phyloP scores from a whole-genome alignment of 2,113 vertebrate species.

The Tricholaema leucomelas region DNA sequence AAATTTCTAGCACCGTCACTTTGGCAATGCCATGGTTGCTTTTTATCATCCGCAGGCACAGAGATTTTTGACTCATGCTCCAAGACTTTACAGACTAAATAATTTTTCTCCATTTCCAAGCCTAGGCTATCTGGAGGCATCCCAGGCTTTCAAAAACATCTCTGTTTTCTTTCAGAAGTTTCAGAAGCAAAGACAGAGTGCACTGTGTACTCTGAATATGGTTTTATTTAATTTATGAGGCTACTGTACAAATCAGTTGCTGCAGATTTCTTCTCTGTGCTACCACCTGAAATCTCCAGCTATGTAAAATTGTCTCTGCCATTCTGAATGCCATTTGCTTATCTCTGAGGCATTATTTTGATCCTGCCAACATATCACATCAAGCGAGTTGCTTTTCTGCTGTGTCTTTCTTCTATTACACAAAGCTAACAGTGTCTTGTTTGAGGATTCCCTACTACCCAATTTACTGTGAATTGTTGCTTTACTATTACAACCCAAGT shows the following conservation, averaged over 20 bases:
- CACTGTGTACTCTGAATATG: not conserved
- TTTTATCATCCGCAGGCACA: not conserved
- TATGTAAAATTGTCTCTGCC: not conserved
- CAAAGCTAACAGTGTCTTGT: not conserved
- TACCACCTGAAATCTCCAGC: not conserved
- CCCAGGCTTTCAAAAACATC: not conserved
- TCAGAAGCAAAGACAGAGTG: not conserved
- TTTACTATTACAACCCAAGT: not conserved
- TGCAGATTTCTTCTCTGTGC: not conserved
- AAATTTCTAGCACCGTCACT: not conserved
- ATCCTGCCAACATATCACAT: not conserved
- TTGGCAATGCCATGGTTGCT: not conserved
- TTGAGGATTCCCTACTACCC: not conserved
- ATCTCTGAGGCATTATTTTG: not conserved
- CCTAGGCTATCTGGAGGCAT: not conserved
- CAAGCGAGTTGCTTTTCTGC: not conserved
- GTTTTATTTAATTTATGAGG: slow-evolving; percentile 4
- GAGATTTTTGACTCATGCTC: not conserved
- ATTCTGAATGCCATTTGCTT: not conserved
- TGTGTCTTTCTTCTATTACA: not conserved
- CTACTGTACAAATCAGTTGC: not conserved
- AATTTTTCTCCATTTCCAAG: not conserved
- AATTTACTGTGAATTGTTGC: not conserved
- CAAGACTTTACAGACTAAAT: not conserved
- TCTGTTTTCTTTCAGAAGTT: not conserved